Base-by-base conservation (phyloP, 2,113 vertebrate species). In the Pterocles orientalis region DNA sequence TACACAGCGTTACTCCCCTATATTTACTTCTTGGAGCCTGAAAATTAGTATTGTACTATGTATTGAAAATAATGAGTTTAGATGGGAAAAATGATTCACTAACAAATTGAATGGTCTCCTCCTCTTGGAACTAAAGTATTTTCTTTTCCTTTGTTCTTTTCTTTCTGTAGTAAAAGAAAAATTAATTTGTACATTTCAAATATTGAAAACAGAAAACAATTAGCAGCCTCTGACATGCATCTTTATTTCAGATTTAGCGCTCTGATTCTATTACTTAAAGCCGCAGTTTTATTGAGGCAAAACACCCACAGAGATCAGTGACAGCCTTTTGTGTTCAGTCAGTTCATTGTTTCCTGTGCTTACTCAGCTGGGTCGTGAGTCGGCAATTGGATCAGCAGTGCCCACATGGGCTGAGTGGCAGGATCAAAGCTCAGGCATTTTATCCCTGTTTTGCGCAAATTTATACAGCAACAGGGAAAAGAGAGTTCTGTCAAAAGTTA, bases 291-390 rank as follows among this genome's bases (percentile, higher is more conserved):
- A 78, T 60, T 71, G 89, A 95, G 56, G 77, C 33, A 92, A 95
- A 92, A 94, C 94, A 96, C 93, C 89, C 93, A 96, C 89, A 76
- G 81, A 94, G 93, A 95, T 94, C 78, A 89, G 57, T 91, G 65
- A 64, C 78, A 95, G 84, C 26, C 34, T 78, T 93, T 95, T 95
- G 56, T 92, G 36, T 47, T 86, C 62, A 82, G 33, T 82, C 62
- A 61, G 70, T 89, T 85, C 65, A 69, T 94, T 95, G 84, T 96
- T 94, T 90, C 62, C 57, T 76, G 61, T 57, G 45, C n/a, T 79
- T 50, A 20, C 33, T 82, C 0, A 0, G 4, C 6, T 76, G 73
- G 81, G 53, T 81, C 3, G 0, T 71, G 83, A 87, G 86, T 77
- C 0, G 3, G 34, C 77, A 85, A 6, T 61, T 61, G 96, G 65